Evolutionary conservation across 2,888 invertebrate species (phyloP).

Genomic region (Drosophila diplacantha): DNA sequence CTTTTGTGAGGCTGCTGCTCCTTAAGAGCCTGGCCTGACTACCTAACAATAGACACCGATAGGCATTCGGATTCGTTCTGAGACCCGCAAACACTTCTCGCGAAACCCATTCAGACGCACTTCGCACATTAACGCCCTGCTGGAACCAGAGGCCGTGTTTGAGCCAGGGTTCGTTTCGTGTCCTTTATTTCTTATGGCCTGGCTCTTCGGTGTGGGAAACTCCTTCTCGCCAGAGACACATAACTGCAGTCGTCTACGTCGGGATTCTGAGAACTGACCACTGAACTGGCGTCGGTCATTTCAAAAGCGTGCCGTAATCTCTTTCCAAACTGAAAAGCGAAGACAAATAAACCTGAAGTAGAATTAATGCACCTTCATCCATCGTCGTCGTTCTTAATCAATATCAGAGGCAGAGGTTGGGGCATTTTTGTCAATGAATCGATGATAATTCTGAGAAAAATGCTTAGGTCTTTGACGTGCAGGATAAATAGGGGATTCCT

Average conservation of each 20-base stretch:
- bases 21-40: slow-evolving; percentile 13
- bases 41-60: slow-evolving; percentile 34
- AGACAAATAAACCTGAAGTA: slow-evolving; percentile 5
- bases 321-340: slow-evolving; percentile 4
- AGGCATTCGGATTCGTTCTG: slow-evolving; percentile 34
- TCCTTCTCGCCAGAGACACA: slow-evolving; percentile 16
- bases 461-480: neutral
- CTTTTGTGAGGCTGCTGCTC: slow-evolving; percentile 45
- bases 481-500: neutral
- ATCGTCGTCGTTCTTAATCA: slow-evolving; percentile 44
- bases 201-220: slow-evolving; percentile 58
- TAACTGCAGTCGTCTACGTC: slow-evolving; percentile 31
- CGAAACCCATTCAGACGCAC: slow-evolving; percentile 71
- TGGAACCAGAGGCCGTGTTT: slow-evolving; percentile 3
- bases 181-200: slow-evolving; percentile 42
- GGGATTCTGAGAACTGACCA: slow-evolving; percentile 61
- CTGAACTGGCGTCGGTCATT: slow-evolving; percentile 52
- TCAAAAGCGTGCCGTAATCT: slow-evolving; percentile 60
- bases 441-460: slow-evolving; percentile 22
- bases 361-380: slow-evolving; percentile 19
- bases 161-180: slow-evolving; percentile 14
- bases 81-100: slow-evolving; percentile 48
- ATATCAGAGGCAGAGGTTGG: slow-evolving; percentile 39
- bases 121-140: slow-evolving; percentile 70
- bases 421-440: slow-evolving; percentile 47